Base-by-base conservation (phyloP, 2,888 invertebrate species). In the Laspeyria flexula region DNA sequence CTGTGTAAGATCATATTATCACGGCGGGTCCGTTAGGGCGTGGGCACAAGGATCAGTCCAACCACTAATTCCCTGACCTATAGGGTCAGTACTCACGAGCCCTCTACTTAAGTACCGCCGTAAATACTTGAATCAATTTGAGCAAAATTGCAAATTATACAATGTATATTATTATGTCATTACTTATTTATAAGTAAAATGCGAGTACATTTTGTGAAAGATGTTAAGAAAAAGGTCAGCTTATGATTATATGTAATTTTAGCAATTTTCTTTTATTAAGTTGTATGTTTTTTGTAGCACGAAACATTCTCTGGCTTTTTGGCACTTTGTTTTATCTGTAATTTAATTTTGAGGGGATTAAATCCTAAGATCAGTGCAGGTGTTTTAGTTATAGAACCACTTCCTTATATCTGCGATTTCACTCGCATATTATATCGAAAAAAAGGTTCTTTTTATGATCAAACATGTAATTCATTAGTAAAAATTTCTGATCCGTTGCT, bases 1-100 rank as follows among this genome's bases (percentile, higher is more conserved):
- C 4, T 18, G 34, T 34, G 13, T 31, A 11, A 34, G 4, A 33
- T 27, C n/a, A 4, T 35, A 43, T 43, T 27, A 35, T 31, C 34
- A 34, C 16, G 34, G 4, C 34, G 34, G 9, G 5, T 23, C 6
- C 50, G 57, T 53, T 60, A 52, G 46, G 41, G 45, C 55, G 51
- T 58, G 41, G 58, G 51, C 54, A 55, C 15, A 11, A 16, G 18
- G 43, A 30, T 56, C 27, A 40, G 41, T 43, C 43, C 50, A 48
- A 58, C 51, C 50, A 64, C 70, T 65, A 69, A 71, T 70, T 61
- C 52, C 38, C 38, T 55, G 74, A 73, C 70, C 73, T 25, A 25
- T 13, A 10, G 35, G 71, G 66, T 73, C n/a, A n/a, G n/a, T n/a
- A n/a, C n/a, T n/a, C 70, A 65, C 49, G 30, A 51, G 47, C 29